These are phyloP conservation scores for Calameuta pallipes DNA, from an alignment of 2,888 invertebrate genomes.

Conservation along the genomic window DNA sequence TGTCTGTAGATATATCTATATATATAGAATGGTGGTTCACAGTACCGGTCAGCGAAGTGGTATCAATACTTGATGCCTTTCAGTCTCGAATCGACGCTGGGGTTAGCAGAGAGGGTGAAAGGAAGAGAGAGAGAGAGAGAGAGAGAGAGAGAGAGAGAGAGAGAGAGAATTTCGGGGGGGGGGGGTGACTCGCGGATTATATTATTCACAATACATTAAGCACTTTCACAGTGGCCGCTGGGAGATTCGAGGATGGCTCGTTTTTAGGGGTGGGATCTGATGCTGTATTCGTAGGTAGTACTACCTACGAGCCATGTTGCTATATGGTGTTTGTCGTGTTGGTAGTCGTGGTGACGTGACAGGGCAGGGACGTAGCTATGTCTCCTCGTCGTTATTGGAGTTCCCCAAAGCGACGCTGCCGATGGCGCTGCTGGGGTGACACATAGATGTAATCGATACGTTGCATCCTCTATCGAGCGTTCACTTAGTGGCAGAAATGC, in stretches of 20 bases:
- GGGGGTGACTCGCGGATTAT: conserved; percentile 56
- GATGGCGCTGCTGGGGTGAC: conserved; percentile 9
- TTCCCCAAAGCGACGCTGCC: conserved; percentile 1
- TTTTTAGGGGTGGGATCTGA: not conserved
- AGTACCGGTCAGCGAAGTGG: conserved; percentile 46
- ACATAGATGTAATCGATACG: conserved; percentile 31
- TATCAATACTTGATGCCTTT: conserved; percentile 57
- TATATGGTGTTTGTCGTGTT: conserved; percentile 9
- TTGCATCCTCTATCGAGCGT: conserved; percentile 23
- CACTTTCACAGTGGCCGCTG: conserved; percentile 54
- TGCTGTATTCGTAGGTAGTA: not conserved
- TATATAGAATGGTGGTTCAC: not conserved
- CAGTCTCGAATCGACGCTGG: conserved; percentile 26
- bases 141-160: not conserved
- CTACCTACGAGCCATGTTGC: not conserved
- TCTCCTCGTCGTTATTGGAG: conserved; percentile 19
- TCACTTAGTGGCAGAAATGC: conserved; percentile 27
- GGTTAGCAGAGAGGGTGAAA: conserved; percentile 10
- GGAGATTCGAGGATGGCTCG: conserved; percentile 41
- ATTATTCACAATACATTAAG: conserved; percentile 65
- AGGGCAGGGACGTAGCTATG: conserved; percentile 6
- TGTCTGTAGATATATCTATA: conserved; percentile 9
- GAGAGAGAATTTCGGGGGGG: too few species aligned
- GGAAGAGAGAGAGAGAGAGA: not conserved
- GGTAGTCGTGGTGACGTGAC: conserved; percentile 10